Conservation (phyloP, 2,113 vertebrate species). For the Pachyramphus minor region DNA sequence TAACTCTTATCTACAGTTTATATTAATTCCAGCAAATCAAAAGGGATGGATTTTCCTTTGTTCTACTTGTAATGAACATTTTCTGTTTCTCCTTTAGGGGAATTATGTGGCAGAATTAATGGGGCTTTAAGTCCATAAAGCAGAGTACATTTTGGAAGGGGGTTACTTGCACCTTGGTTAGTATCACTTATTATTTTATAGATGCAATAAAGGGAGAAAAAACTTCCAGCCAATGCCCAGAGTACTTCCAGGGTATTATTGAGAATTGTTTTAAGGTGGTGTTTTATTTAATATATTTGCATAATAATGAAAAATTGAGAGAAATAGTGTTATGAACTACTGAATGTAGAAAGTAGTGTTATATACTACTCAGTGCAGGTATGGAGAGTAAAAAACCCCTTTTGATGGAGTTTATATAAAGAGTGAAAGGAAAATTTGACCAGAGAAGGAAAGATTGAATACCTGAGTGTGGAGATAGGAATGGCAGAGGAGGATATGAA, state of each 20-base stretch:
- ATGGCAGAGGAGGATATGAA: not conserved
- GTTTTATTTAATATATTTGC: not conserved
- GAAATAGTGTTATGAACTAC: not conserved
- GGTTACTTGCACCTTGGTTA: not conserved
- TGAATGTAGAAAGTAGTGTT: not conserved
- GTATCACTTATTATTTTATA: not conserved
- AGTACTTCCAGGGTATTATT: not conserved
- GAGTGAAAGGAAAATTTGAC: not conserved
- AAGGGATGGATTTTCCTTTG: not conserved
- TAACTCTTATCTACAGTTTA: not conserved
- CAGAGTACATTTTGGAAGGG: not conserved
- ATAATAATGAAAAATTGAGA: not conserved
- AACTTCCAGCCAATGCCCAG: not conserved
- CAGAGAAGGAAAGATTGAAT: not conserved
- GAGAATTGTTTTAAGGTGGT: not conserved
- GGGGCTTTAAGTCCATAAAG: not conserved
- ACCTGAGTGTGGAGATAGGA: not conserved
- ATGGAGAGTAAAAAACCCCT: not conserved
- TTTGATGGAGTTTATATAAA: not conserved
- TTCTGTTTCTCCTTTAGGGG: not conserved
- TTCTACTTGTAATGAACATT: not conserved
- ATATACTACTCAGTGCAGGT: not conserved
- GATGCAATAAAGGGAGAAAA: not conserved
- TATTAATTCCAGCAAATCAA: not conserved
- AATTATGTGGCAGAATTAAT: conserved; percentile 26